A percentile compares a stretch with the other conserved stretches of the same genome.
Evolutionary conservation across 2,888 invertebrate genomes (phyloP).

Genomic region (Lithophane ornitopus): DNA sequence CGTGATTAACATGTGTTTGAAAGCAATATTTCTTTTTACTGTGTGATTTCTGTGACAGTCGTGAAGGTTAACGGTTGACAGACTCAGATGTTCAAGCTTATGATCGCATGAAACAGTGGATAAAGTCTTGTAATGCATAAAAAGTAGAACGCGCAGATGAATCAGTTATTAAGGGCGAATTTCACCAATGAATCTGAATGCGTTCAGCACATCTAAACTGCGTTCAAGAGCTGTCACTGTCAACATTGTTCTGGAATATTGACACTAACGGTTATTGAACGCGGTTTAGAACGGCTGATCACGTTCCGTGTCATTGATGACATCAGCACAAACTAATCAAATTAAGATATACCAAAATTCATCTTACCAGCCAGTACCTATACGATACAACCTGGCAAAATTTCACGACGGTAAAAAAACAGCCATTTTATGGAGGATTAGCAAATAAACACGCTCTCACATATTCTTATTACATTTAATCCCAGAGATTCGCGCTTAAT

Average conservation of each 20-base stretch:
- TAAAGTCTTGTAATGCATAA: background rate
- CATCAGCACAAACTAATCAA: background rate
- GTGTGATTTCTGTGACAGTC: background rate
- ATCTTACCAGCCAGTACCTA: background rate
- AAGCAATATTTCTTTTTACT: conserved; percentile 14
- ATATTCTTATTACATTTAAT: background rate
- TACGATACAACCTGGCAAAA: background rate
- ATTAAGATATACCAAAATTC: background rate
- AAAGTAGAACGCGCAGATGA: background rate
- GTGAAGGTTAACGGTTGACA: background rate
- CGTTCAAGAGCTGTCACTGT: background rate
- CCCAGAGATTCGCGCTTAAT: conserved; percentile 1
- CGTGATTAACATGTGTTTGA: conserved; percentile 29
- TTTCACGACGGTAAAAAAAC: background rate
- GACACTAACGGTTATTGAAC: background rate
- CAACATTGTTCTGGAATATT: background rate
- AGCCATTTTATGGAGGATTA: background rate
- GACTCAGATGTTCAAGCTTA: background rate
- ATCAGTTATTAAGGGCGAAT: background rate
- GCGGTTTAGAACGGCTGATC: background rate
- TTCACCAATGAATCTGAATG: background rate
- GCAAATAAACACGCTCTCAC: background rate
- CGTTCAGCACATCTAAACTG: background rate
- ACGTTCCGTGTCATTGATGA: background rate
- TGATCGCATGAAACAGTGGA: background rate